These are phyloP conservation scores for Cerceris rybyensis DNA, from an alignment of 2,888 invertebrate species.

Conservation along the genomic window DNA sequence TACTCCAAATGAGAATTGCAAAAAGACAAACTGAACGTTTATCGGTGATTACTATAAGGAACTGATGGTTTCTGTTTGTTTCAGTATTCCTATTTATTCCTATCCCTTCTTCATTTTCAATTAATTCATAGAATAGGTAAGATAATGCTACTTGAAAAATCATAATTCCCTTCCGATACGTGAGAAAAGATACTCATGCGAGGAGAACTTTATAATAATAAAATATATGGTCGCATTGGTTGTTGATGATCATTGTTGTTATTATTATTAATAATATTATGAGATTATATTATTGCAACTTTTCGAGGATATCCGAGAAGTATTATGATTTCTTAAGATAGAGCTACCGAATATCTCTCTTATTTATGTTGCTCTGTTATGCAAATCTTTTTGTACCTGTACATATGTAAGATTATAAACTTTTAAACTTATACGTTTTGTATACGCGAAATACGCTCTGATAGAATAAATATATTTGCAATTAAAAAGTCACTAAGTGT, in stretches of 20 bases:
- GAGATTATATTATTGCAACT: not conserved
- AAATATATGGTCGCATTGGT: too few relatives aligned
- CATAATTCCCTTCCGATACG: not conserved
- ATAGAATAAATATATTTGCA: constrained; percentile 11
- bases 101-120: not conserved
- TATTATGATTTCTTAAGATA: not conserved
- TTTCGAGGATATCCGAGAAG: not conserved
- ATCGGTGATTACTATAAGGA: not conserved
- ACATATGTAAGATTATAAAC: constrained; percentile 11
- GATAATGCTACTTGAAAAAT: not conserved
- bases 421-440: constrained; percentile 21
- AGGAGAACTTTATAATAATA: too few relatives aligned
- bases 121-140: not conserved
- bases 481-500: too few relatives aligned
- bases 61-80: not conserved
- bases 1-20: not conserved
- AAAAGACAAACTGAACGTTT: constrained; percentile 2
- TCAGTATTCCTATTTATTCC: constrained; percentile 32
- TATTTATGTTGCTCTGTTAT: not conserved
- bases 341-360: not conserved
- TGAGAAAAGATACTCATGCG: not conserved
- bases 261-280: not conserved
- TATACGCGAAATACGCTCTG: constrained; percentile 1
- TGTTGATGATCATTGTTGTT: too few relatives aligned
- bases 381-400: constrained; percentile 2